These are phyloP conservation scores for Rhagophthalmus giganteus DNA, from an alignment of 2,888 invertebrate species.

Conservation along the genomic window DNA sequence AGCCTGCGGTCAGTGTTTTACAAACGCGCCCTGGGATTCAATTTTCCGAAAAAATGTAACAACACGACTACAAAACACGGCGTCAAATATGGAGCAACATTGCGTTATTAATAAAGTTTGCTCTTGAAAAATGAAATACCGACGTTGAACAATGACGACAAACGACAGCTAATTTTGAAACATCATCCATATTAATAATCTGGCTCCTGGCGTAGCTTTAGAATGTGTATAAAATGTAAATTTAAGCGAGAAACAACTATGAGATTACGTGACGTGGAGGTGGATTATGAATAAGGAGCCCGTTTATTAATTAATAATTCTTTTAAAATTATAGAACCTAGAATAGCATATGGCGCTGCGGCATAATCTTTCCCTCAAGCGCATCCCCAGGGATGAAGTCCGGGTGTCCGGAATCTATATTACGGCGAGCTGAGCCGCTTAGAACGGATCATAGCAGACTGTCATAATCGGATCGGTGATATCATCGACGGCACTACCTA, in stretches of 20 bases:
- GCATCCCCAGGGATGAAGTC: slow-evolving; percentile 36
- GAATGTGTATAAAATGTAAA: slow-evolving; percentile 2
- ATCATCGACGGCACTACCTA: slow-evolving; percentile 32
- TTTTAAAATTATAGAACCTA: background rate
- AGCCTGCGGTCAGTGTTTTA: slow-evolving; percentile 44
- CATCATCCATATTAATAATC: slow-evolving; percentile 33
- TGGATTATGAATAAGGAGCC: no score
- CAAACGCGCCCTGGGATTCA: slow-evolving; percentile 38
- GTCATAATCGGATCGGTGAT: slow-evolving; percentile 42
- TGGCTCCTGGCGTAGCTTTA: slow-evolving; percentile 5
- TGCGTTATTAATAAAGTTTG: slow-evolving; percentile 36
- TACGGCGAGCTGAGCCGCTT: slow-evolving; percentile 43
- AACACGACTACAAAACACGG: slow-evolving; percentile 31
- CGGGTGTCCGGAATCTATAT: slow-evolving; percentile 39
- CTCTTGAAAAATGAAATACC: slow-evolving; percentile 37
- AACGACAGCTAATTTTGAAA: slow-evolving; percentile 34
- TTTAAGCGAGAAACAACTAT: no score
- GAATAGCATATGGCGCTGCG: slow-evolving; percentile 35
- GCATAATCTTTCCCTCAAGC: slow-evolving; percentile 34
- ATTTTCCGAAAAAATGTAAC: slow-evolving; percentile 38
- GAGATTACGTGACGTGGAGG: no score
- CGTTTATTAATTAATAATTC: background rate
- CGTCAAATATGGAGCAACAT: slow-evolving; percentile 30
- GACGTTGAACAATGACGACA: slow-evolving; percentile 31
- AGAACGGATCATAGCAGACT: slow-evolving; percentile 36